These are phyloP conservation scores for Drosophila ustulata DNA, from an alignment of 2,888 invertebrate genomes.

Conservation along the genomic window DNA sequence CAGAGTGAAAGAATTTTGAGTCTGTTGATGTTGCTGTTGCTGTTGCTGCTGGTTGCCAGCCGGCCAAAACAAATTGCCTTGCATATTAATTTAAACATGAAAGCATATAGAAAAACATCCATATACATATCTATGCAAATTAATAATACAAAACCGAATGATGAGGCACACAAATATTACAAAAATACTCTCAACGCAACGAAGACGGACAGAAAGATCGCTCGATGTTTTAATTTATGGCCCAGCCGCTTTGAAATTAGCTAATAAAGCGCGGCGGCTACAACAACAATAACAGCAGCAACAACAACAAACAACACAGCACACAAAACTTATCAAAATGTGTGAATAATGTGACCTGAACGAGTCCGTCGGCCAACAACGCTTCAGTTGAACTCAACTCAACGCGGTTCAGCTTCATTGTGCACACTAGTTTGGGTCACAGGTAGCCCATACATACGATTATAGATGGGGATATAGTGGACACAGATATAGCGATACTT, in stretches of 20 bases:
- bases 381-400: too few relatives aligned
- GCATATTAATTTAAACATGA: constrained; percentile 68
- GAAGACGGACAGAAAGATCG: constrained; percentile 20
- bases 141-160: constrained; percentile 54
- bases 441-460: constrained; percentile 48
- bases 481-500: background rate
- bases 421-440: constrained; percentile 58
- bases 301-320: constrained; percentile 21
- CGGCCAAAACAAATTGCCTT: constrained; percentile 62
- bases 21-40: background rate
- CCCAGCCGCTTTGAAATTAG: constrained; percentile 79
- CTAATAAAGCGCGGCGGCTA: constrained; percentile 62
- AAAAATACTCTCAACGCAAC: constrained; percentile 14
- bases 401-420: constrained; percentile 7
- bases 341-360: constrained; percentile 76
- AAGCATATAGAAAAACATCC: constrained; percentile 43
- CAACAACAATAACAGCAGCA: constrained; percentile 35
- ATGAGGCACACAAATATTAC: constrained; percentile 46
- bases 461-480: constrained; percentile 13
- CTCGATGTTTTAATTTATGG: constrained; percentile 76
- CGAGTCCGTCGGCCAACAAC: constrained; percentile 58
- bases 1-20: constrained; percentile 17
- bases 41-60: constrained; percentile 17
- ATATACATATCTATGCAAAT: constrained; percentile 66
- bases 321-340: constrained; percentile 63